Base-by-base conservation (phyloP, 2,888 invertebrate species). In the Heliconius charithonia region DNA sequence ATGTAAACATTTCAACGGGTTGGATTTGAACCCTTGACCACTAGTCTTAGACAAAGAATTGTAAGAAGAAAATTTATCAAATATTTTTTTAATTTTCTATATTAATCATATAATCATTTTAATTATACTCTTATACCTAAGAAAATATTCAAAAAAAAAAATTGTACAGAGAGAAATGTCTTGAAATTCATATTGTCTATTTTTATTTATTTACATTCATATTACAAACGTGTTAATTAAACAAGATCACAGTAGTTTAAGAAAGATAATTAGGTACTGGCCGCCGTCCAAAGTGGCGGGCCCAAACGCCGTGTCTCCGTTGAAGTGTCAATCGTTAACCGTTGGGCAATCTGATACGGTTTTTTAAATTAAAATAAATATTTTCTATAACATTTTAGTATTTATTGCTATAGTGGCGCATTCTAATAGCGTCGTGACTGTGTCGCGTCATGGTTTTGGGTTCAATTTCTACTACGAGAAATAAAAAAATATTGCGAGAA, bases 241-340 rank as follows among this genome's bases (percentile, higher is more conserved):
- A 37, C 3, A 45, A 69, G 25, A 69, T 37, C 32, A 9, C 22
- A 51, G 56, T 13, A 59, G 32, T 72, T 56, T 59, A n/a, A 56
- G 72, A 37, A 59, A 25, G n/a, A 72, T 59, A 72, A 32, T 9
- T 37, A n/a, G n/a, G n/a, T n/a, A 59, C 59, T 72, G 72, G 72
- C 72, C n/a, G 32, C 29, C 59, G 3, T 72, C 72, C 72, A 72
- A 72, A 56, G n/a, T n/a, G n/a, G 12, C 25, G 45, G 22, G 29
- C 22, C n/a, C 32, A 27, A 51, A 27, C 56, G 25, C 0, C 59
- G 59, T 22, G 29, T 59, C 59, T 59, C 32, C 25, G 32, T 59
- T 59, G 22, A 72, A 59, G 32, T 72, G 37, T 72, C 72, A 72
- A 25, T 59, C 32, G 25, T 16, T 37, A 72, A 16, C 37, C 56